Evolutionary conservation across 2,797 vertebrate species (phyloP).

Genomic region (Tadarida brasiliensis): DNA sequence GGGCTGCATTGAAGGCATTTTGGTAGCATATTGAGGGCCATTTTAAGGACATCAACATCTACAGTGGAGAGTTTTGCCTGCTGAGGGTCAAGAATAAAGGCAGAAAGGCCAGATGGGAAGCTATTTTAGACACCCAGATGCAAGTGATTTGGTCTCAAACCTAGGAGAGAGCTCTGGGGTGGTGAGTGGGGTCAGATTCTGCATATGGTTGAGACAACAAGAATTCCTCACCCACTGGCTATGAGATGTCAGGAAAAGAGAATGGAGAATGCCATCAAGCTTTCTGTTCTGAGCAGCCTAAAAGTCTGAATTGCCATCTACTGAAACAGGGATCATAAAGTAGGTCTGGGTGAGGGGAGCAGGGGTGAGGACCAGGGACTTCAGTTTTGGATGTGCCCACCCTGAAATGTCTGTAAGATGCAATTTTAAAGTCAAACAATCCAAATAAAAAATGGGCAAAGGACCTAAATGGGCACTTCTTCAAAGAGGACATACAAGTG

Average conservation of each 20-base stretch:
- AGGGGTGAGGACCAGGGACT: accelerated
- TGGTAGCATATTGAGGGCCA: accelerated
- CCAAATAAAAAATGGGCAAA: no score
- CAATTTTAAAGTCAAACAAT: not conserved
- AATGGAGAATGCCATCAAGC: accelerated
- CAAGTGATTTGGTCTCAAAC: accelerated
- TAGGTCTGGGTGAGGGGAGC: accelerated
- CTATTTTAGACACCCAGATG: accelerated
- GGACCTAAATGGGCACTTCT: no score
- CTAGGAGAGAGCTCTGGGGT: accelerated
- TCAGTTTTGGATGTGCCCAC: accelerated
- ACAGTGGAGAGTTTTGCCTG: not conserved
- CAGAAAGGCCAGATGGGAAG: accelerated
- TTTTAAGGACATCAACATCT: accelerated
- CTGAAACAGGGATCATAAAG: accelerated
- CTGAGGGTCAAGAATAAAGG: accelerated
- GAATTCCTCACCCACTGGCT: not conserved
- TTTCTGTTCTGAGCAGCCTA: not conserved
- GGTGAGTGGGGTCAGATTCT: no score
- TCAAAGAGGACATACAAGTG: no score
- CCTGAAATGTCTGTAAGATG: not conserved
- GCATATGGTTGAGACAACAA: no score
- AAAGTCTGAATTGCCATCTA: not conserved
- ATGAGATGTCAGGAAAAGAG: no score
- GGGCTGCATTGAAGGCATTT: accelerated